Conservation (phyloP, 2,113 vertebrate genomes). For the Microtus ochrogaster region DNA sequence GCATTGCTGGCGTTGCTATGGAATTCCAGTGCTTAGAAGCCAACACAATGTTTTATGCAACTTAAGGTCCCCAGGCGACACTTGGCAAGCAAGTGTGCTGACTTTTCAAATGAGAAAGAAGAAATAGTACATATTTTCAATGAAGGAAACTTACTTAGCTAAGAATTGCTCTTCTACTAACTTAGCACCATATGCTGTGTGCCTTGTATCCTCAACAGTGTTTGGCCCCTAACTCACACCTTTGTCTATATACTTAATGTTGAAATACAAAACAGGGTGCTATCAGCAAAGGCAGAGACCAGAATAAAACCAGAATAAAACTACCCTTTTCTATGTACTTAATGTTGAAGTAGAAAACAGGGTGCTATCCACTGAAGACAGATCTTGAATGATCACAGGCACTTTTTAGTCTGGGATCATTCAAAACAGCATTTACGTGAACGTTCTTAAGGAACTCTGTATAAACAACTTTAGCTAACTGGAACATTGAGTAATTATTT, state of each 20-base stretch:
- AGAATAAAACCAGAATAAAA: neutral
- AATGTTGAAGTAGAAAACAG: conserved; percentile 33
- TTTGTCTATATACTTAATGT: conserved; percentile 43
- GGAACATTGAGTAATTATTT: conserved; percentile 25
- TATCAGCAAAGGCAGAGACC: conserved; percentile 37
- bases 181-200: conserved; percentile 50
- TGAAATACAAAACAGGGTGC: conserved; percentile 30
- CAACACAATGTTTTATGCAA: conserved; percentile 39
- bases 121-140: conserved; percentile 60
- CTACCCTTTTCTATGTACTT: conserved; percentile 38
- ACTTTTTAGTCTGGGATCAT: neutral
- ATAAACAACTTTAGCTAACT: neutral
- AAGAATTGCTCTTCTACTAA: conserved; percentile 28
- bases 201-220: conserved; percentile 51
- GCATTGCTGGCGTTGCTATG: conserved; percentile 63
- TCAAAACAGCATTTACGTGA: neutral
- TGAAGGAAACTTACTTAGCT: conserved; percentile 62
- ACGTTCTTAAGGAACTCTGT: neutral
- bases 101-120: conserved; percentile 66
- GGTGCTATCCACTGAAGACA: conserved; percentile 39
- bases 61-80: conserved; percentile 42
- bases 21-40: conserved; percentile 5
- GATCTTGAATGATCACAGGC: neutral
- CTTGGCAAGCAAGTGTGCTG: conserved; percentile 54
- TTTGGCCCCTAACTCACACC: neutral